Percentiles rank a stretch among this genome's conserved stretches.
phyloP scores from a whole-genome alignment of 2,888 invertebrate genomes.

The Melinaea menophilus region DNA sequence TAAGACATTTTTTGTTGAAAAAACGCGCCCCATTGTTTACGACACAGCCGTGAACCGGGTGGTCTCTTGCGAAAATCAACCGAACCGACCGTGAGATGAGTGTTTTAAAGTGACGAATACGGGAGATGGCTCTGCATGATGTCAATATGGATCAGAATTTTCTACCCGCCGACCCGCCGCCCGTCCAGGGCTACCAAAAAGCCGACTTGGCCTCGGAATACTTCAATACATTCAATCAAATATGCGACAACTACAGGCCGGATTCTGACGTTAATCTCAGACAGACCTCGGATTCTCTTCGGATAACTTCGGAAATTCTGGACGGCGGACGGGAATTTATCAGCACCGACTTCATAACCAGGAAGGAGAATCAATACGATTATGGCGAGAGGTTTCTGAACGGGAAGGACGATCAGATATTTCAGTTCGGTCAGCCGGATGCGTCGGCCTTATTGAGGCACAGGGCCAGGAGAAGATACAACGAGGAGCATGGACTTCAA shows the following conservation, averaged over 20 bases:
- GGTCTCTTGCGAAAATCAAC: conserved; percentile 7
- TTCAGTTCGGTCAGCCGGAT: conserved; percentile 80
- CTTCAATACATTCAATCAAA: conserved; percentile 71
- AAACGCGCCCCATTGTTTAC: conserved; percentile 20
- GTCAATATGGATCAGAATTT: conserved; percentile 65
- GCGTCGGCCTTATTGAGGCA: conserved; percentile 75
- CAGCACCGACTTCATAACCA: conserved; percentile 39
- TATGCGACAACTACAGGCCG: conserved; percentile 64
- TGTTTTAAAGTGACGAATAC: conserved; percentile 16
- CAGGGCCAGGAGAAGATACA: conserved; percentile 63
- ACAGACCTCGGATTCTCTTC: conserved; percentile 63
- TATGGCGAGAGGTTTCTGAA: conserved; percentile 66
- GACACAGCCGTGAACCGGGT: conserved; percentile 19
- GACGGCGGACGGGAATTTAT: conserved; percentile 43
- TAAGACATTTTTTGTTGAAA: conserved; percentile 7
- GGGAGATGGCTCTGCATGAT: conserved; percentile 63
- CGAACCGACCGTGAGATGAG: conserved; percentile 8
- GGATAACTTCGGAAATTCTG: conserved; percentile 64
- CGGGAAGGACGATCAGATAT: conserved; percentile 63
- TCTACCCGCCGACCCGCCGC: conserved; percentile 79
- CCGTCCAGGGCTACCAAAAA: conserved; percentile 64
- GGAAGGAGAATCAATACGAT: conserved; percentile 27
- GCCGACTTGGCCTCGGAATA: conserved; percentile 65
- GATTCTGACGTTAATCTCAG: conserved; percentile 60
- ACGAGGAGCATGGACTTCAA: conserved; percentile 67